Conservation (phyloP, 2,888 invertebrate species). For the Pherbina coryleti region DNA sequence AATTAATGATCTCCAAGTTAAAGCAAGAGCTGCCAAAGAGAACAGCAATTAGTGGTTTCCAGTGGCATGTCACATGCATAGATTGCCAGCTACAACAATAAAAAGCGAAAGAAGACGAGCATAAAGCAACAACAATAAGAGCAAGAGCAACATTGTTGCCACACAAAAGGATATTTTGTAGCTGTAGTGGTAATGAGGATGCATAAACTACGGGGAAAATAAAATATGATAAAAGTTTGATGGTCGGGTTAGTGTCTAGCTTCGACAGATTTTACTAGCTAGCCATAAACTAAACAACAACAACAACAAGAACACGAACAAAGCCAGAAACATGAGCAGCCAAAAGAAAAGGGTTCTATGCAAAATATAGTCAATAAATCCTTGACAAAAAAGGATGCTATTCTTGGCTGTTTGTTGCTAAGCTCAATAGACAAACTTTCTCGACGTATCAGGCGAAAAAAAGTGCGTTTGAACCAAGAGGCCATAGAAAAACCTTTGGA, state of each 20-base stretch:
- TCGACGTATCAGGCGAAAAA: background rate
- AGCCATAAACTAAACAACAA: background rate
- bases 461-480: background rate
- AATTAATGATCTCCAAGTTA: slow-evolving; percentile 61
- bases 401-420: slow-evolving; percentile 35
- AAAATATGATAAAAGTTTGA: background rate
- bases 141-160: background rate
- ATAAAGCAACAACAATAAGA: slow-evolving; percentile 1
- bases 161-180: background rate
- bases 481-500: background rate
- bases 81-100: slow-evolving; percentile 5
- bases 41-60: slow-evolving; percentile 44
- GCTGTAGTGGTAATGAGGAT: slow-evolving; percentile 3
- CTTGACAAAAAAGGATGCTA: slow-evolving; percentile 23
- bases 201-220: slow-evolving; percentile 1
- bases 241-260: no score
- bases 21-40: slow-evolving; percentile 34
- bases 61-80: slow-evolving; percentile 21
- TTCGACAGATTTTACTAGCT: background rate
- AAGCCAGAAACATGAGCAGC: background rate
- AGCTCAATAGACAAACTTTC: slow-evolving; percentile 9
- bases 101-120: background rate
- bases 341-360: background rate
- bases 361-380: slow-evolving; percentile 39
- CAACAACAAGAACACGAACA: background rate